A percentile compares a stretch with the other conserved stretches of the same genome.
Evolutionary conservation across 2,888 invertebrate genomes (phyloP).

Genomic region (Eupithecia subumbrata): DNA sequence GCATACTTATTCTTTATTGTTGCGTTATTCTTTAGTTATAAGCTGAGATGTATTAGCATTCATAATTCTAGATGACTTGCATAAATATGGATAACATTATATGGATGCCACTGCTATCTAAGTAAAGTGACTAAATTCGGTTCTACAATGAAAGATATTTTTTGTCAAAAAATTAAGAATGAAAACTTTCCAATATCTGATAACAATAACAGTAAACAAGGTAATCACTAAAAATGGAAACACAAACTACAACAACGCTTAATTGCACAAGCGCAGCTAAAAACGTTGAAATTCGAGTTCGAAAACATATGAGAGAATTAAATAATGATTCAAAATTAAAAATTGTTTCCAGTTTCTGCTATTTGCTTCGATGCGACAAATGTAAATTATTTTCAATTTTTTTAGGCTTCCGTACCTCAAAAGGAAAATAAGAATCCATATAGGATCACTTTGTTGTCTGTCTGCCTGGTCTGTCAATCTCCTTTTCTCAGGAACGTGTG

Average conservation of each 20-base stretch:
- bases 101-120: not conserved
- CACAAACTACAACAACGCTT: not conserved
- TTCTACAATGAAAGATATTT: not conserved
- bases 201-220: too few species aligned
- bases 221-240: too few species aligned
- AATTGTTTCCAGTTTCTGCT: not conserved
- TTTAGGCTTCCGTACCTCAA: too few species aligned
- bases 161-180: not conserved
- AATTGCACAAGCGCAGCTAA: not conserved
- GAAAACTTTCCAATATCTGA: not conserved
- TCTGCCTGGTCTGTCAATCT: too few species aligned
- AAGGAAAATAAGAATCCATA: too few species aligned
- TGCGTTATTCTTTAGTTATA: constrained; percentile 14
- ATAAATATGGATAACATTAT: not conserved
- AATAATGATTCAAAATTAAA: not conserved
- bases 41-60: constrained; percentile 20
- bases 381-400: not conserved
- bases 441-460: too few species aligned
- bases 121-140: not conserved
- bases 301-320: too few species aligned
- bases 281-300: not conserved
- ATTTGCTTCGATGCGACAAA: not conserved
- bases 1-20: constrained; percentile 19
- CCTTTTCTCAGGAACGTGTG: too few species aligned
- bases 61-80: not conserved